Evolutionary conservation across 2,113 vertebrate genomes (phyloP).

Genomic region (Peucedramus taeniatus): DNA sequence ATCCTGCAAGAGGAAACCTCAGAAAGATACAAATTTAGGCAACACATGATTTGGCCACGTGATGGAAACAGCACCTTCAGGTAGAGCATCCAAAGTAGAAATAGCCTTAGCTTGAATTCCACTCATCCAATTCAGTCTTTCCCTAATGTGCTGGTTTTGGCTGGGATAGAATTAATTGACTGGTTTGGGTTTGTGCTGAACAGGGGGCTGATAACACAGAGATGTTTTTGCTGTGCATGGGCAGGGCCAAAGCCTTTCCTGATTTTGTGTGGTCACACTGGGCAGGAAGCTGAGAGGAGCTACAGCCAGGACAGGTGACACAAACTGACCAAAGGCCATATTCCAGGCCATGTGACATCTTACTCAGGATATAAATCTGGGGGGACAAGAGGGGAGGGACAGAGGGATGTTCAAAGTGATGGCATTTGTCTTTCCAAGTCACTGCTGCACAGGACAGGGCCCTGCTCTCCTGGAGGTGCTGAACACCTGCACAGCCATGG

Average conservation of each 20-base stretch:
- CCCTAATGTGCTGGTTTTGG: background rate
- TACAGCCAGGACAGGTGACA: background rate
- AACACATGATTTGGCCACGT: background rate
- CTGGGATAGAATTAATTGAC: background rate
- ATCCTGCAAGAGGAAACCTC: background rate
- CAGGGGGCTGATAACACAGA: background rate
- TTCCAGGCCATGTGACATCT: background rate
- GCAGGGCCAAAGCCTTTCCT: background rate
- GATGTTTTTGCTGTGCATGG: background rate
- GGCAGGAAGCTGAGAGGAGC: background rate
- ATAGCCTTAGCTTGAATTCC: background rate
- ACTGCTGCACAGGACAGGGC: fast-evolving
- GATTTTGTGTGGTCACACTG: background rate
- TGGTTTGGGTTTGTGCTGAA: background rate
- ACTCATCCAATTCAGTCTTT: background rate
- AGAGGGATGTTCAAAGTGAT: fast-evolving
- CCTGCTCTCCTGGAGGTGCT: background rate
- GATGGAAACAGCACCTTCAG: background rate
- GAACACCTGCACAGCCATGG: background rate
- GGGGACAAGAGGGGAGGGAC: background rate
- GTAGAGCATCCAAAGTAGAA: background rate
- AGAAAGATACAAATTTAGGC: background rate
- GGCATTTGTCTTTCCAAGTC: background rate
- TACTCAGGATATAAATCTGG: background rate
- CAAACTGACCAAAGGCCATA: background rate